A percentile compares a stretch with the other conserved stretches of the same genome.
Evolutionary conservation across 2,113 vertebrate species (phyloP).

Genomic region (Chaenocephalus aceratus): DNA sequence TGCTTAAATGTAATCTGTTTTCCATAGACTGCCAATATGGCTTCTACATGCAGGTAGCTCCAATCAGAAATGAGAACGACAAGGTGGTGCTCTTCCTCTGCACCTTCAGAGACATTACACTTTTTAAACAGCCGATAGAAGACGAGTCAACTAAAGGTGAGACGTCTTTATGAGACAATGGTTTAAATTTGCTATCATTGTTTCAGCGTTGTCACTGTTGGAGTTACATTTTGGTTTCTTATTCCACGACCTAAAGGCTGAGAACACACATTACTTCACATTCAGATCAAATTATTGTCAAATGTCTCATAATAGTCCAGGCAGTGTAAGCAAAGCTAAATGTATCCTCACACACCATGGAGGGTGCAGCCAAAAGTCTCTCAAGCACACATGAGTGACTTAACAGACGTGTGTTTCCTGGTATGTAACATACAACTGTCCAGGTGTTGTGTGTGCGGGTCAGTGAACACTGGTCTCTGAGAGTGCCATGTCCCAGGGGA

Average conservation of each 20-base stretch:
- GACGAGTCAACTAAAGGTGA: constrained; percentile 97
- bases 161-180: constrained; percentile 25
- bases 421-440: constrained; percentile 55
- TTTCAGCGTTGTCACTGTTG: background rate
- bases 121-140: constrained; percentile 98
- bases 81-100: constrained; percentile 99
- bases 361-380: constrained; percentile 26
- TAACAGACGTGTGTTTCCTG: constrained; percentile 39
- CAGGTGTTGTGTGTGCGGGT: constrained; percentile 73
- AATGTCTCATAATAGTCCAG: background rate
- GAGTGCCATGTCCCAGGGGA: constrained; percentile 55
- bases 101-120: constrained; percentile 98
- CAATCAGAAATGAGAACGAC: constrained; percentile 98
- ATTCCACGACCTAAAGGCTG: background rate
- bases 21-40: constrained; percentile 94
- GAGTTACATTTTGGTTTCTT: background rate
- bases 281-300: background rate
- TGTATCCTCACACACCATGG: constrained; percentile 4
- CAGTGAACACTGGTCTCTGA: constrained; percentile 64
- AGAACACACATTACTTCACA: background rate
- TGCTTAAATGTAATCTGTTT: background rate
- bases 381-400: constrained; percentile 36
- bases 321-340: background rate
- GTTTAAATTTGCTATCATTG: background rate
- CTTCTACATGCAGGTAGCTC: constrained; percentile 99